Evolutionary conservation across 53 echinoderm and acorn worm species (phyloP).

Genomic region (Astropecten irregularis): DNA sequence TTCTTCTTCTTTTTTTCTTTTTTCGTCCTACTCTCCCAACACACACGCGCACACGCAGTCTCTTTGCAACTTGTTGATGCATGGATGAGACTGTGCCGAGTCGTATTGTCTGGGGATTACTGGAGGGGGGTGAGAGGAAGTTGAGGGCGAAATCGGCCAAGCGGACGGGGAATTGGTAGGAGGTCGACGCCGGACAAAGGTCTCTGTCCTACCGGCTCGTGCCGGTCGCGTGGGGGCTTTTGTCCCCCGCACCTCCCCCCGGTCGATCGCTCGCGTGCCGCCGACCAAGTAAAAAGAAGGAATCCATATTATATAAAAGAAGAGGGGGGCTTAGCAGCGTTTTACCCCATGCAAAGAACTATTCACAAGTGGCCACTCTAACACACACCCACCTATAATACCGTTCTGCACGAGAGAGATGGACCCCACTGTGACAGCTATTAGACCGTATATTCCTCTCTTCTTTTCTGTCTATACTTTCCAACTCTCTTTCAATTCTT

Average conservation of each 20-base stretch:
- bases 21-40: no score
- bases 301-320: constrained; percentile 14
- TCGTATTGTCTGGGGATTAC: constrained; percentile 24
- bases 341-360: constrained; percentile 1
- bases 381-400: no score
- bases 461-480: no score
- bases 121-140: neutral
- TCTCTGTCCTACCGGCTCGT: constrained; percentile 35
- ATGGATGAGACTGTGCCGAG: neutral
- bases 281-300: no score
- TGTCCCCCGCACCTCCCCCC: neutral
- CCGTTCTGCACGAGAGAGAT: no score
- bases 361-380: no score
- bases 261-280: constrained; percentile 43
- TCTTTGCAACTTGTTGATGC: constrained; percentile 36
- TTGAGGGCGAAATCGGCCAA: constrained; percentile 43
- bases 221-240: constrained; percentile 40
- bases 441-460: no score
- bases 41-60: no score
- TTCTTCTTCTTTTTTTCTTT: neutral
- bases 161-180: neutral
- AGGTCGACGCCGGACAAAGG: constrained; percentile 34
- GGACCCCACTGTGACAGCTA: no score
- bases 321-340: constrained; percentile 25
- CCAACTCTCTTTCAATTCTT: no score